Evolutionary conservation across 2,797 vertebrate species (phyloP), one percentile per base, ranked within the genome.

Genomic region (Alcedo atthis): DNA sequence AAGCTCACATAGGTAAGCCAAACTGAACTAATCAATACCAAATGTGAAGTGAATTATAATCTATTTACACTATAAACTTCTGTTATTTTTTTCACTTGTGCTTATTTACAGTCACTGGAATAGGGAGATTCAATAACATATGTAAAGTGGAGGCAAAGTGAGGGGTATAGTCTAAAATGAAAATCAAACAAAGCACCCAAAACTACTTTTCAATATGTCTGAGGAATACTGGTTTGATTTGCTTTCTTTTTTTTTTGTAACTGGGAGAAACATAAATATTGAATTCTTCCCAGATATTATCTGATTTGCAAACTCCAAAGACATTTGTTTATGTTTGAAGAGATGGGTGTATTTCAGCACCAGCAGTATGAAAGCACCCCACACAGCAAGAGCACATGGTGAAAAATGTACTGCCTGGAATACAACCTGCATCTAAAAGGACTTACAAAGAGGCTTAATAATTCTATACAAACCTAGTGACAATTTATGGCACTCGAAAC

Each of bases 331-430:
- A n/a, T 4, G 0, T 71, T 83, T 94, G 71, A 87, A 84, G 76
- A 91, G 85, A 57, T 25, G 35, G 63, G 2, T 8, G 5, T 43
- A 43, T 85, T 81, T 89, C 70, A 83, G 59, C 79, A 63, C 8
- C 69, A 54, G 35, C 59, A 74, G 53, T 77, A 68, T 10, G 32
- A 77, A 81, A 87, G 54, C 79, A 70, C 0, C 59, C 81, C 42
- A 86, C 95, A 93, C 32, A n/a, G 80, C 76, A 71, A 73, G 68
- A 84, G 63, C 21, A 85, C 79, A 51, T 33, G 35, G 79, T 89
- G 53, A 61, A 81, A 77, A 79, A 82, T 10, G 25, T 7, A 12
- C 35, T 24, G 48, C 58, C 75, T 74, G 58, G 53, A 73, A 71
- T 37, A 76, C n/a, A 64, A 70, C 61, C 59, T 53, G 63, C 48